Evolutionary conservation across 2,888 invertebrate species (phyloP), one percentile per base, ranked within the genome.

Genomic region (Drosophila rellima): DNA sequence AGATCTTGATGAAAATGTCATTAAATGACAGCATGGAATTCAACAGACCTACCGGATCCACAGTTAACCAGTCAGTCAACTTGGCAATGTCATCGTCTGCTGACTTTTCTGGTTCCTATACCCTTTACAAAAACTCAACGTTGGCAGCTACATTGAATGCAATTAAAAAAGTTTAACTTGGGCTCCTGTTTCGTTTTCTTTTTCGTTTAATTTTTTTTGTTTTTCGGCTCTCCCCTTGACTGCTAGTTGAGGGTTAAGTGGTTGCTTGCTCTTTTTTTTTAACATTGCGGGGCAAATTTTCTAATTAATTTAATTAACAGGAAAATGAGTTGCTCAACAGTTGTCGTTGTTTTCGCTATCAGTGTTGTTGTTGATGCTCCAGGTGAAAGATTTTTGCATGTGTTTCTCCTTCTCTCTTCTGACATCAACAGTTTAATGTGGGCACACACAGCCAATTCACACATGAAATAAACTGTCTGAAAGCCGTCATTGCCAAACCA

Each of bases 261-360:
- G 68, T 55, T 54, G 35, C 60, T 52, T 52, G 37, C 42, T 39
- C 37, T 48, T 59, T 35, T 68, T 51, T 54, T 67, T 54, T 23
- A 26, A 35, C 37, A 39, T 48, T 37, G 20, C 39, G 54, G 57
- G 44, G 37, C 17, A 64, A 68, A 77, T 70, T 61, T 71, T 80
- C 69, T 80, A 88, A 90, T 88, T 86, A 86, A 86, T 77, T 88
- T 72, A 88, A 88, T 90, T 90, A 88, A 86, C 77, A 82, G 82
- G 75, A 90, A 90, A 88, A 88, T 74, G 70, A 86, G 78, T 80
- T 82, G 77, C 62, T 82, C 70, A 82, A 85, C 78, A 78, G 69
- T 78, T 88, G 68, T 70, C 57, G 64, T 63, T 60, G 64, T 57
- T 67, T 45, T 67, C 37, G 40, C 37, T 55, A 26, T 48, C 40